phyloP scores from a whole-genome alignment of 2,113 vertebrate genomes.

The Hydrochoerus hydrochaeris region DNA sequence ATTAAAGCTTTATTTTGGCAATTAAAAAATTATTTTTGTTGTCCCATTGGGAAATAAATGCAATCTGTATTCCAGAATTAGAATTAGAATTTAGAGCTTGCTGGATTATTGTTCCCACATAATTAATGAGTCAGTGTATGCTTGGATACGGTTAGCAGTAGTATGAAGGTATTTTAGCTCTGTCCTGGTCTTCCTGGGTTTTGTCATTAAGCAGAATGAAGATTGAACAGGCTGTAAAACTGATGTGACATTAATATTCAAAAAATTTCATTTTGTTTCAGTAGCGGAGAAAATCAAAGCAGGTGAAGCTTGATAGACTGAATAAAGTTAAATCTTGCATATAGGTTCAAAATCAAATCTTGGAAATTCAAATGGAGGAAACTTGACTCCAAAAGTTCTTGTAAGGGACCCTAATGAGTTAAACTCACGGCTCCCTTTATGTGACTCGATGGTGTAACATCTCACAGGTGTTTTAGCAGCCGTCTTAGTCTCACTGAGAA shows the following conservation, averaged over 20 bases:
- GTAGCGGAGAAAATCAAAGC: not conserved
- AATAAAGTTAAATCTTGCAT: not conserved
- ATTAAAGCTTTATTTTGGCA: conserved; percentile 4
- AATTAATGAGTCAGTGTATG: not conserved
- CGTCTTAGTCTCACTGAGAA: not conserved
- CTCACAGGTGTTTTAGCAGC: not conserved
- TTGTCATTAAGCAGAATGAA: not conserved
- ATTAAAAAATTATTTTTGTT: not conserved
- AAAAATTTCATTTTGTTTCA: not conserved
- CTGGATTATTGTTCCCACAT: not conserved
- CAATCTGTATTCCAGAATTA: too few species aligned
- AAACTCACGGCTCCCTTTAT: not conserved
- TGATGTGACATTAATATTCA: not conserved
- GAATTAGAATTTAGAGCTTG: not conserved
- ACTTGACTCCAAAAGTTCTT: not conserved
- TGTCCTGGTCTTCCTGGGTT: not conserved
- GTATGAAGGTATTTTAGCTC: not conserved
- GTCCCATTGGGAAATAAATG: not conserved
- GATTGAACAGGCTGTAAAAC: not conserved
- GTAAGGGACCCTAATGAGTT: not conserved
- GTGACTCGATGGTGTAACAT: not conserved
- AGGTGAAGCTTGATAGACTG: not conserved
- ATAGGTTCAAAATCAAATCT: not conserved
- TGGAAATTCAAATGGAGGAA: not conserved
- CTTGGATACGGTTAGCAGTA: accelerated